Evolutionary conservation across 2,113 vertebrate genomes (phyloP), one percentile per base, ranked within the genome.

Genomic region (Bothrops jararaca): DNA sequence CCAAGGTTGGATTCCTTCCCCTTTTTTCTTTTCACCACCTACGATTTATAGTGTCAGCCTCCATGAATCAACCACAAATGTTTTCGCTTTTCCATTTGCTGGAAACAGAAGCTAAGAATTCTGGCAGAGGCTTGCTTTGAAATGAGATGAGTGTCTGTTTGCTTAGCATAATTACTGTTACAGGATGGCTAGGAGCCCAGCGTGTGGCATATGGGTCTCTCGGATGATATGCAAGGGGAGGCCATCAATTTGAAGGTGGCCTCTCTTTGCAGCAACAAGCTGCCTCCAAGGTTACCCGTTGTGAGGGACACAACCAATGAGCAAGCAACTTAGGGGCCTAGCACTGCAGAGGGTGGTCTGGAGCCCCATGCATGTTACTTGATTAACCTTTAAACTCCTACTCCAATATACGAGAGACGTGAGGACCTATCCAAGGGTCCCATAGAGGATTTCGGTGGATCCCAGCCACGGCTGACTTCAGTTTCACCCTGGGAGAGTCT

Each of bases 401-500:
- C 2, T 34, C 13, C 64, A 69, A 18, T 15, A 69, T 34, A 34
- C 5, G 18, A 34, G n/a, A 34, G n/a, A 15, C 20, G 18, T 57
- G 4, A 57, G 56, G 56, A 57, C 56, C 48, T 9, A 50, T 50
- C 48, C 48, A 50, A 50, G 48, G 48, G 8, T 50, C 48, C 48
- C 8, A 50, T 50, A 50, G 42, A 90, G 92, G 92, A 93, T 89
- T 64, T 64, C 11, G 60, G 26, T 64, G 60, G 60, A 29, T 64
- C 29, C 85, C 50, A 52, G 1, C 74, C 1, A 34, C 0, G 86
- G 93, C 91, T 94, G 95, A 93, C 95, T 64, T 24, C 86, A 26
- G 3, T 56, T 95, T 92, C 45, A 64, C 74, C 91, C 56, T 85
- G 92, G 92, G 89, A 95, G 90, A 87, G 91, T 89, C 85, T 0